Evolutionary conservation across 2,888 invertebrate species (phyloP).

Genomic region (Sinohyriopsis cumingii): DNA sequence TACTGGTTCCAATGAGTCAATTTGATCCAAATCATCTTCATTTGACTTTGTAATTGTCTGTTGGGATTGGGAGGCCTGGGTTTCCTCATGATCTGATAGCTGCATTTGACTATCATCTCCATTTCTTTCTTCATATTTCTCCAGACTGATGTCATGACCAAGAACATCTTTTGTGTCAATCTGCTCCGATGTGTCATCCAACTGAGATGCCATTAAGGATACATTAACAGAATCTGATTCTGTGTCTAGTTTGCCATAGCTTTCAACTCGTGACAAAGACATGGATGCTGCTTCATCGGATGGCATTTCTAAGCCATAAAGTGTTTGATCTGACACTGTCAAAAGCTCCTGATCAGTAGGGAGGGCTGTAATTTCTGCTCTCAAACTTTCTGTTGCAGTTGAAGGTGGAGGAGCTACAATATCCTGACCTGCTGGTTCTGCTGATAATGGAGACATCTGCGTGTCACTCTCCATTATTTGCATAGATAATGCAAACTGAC

Average conservation of each 20-base stretch:
- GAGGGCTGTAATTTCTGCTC: constrained; percentile 48
- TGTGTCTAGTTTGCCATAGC: constrained; percentile 21
- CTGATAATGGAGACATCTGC: constrained; percentile 13
- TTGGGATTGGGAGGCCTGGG: too few species aligned
- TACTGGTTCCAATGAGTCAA: not conserved
- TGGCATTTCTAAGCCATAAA: constrained; percentile 72
- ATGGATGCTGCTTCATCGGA: constrained; percentile 66
- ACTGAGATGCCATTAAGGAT: constrained; percentile 32
- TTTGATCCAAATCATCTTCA: constrained; percentile 13
- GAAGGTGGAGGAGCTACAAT: constrained; percentile 26
- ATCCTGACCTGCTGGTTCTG: constrained; percentile 5
- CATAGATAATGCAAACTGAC: constrained; percentile 8
- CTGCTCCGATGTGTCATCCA: constrained; percentile 45
- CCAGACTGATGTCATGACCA: constrained; percentile 31
- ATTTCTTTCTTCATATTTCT: constrained; percentile 32
- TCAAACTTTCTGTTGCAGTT: constrained; percentile 46
- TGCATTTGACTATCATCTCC: constrained; percentile 34
- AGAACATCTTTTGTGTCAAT: constrained; percentile 37
- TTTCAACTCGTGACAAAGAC: constrained; percentile 44
- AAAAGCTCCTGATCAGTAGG: constrained; percentile 48
- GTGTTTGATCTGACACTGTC: constrained; percentile 61
- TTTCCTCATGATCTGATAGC: constrained; percentile 6
- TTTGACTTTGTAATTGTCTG: not conserved
- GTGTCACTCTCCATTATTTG: constrained; percentile 9
- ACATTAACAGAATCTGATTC: constrained; percentile 47